Base-by-base conservation (phyloP, 2,888 invertebrate species). In the Lithophane ornitopus region DNA sequence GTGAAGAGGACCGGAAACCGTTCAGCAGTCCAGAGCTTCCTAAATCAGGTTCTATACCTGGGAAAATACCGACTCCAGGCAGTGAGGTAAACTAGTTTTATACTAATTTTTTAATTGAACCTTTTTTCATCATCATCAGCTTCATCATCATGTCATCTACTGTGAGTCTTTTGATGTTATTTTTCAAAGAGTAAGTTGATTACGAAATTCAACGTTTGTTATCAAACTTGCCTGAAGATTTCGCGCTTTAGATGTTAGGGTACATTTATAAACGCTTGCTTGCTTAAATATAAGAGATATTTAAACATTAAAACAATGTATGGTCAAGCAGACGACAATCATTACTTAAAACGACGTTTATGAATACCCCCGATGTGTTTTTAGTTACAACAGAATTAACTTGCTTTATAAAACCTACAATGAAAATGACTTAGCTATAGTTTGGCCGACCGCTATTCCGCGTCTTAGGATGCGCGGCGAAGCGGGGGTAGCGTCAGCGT, bases 11-110 rank as follows among this genome's bases (percentile, higher is more conserved):
- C 8, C 88, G 94, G 26, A 96, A 96, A 85, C 94, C 95, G 1
- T 96, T 96, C 84, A 94, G 94, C 87, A 95, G 95, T 90, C 95
- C 96, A 0, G 96, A 95, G 61, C 81, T 91, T 46, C 88, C 92
- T 0, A 94, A 94, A 68, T 88, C 91, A 0, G 93, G 93, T 2
- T 84, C 89, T 4, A 93, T 93, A 34, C 94, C 95, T 0, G 92
- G 93, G 9, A 95, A 95, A 82, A 81, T 88, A 7, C 78, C 89
- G 8, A 91, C 94, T 2, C 93, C 94, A 0, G 93, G 94, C 14
- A 83, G 92, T 56, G 95, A 95, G 94, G 95, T 95, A 86, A 87
- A 85, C 78, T 76, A 71, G 81, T 74, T 84, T 77, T 85, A 70
- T 61, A 85, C 83, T 85, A 70, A 83, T 85, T 81, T 80, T 81